Evolutionary conservation across 2,888 invertebrate genomes (phyloP).

Genomic region (Hartigia nigra): DNA sequence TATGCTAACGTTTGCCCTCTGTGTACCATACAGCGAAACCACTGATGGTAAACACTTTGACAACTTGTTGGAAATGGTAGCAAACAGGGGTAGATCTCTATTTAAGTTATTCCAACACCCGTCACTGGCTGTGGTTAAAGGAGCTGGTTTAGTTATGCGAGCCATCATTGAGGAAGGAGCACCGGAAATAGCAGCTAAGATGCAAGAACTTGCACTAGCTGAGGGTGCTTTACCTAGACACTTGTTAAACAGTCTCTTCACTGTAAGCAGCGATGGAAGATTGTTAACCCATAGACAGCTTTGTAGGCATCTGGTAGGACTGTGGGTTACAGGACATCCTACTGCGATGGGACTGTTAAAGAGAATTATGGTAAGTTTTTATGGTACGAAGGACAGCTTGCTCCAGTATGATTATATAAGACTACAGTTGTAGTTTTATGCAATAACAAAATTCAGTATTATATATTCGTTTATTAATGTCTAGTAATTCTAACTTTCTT

Average conservation of each 20-base stretch:
- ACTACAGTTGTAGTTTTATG: neutral
- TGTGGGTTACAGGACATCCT: constrained; percentile 96
- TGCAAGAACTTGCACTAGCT: constrained; percentile 95
- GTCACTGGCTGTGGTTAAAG: constrained; percentile 97
- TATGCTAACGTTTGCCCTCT: constrained; percentile 96
- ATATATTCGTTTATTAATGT: constrained; percentile 2
- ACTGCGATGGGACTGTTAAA: constrained; percentile 88
- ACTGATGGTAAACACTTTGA: constrained; percentile 98
- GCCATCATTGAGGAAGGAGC: constrained; percentile 98
- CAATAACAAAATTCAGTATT: constrained; percentile 10
- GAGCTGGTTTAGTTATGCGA: constrained; percentile 96
- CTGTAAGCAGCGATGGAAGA: constrained; percentile 81
- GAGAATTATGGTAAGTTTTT: constrained; percentile 80
- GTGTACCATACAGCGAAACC: constrained; percentile 99
- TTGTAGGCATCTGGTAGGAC: constrained; percentile 91
- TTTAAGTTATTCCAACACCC: constrained; percentile 96
- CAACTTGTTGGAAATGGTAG: constrained; percentile 91
- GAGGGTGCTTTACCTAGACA: constrained; percentile 97
- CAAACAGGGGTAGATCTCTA: constrained; percentile 88
- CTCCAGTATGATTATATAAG: neutral
- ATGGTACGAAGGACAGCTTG: neutral
- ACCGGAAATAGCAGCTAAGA: constrained; percentile 88
- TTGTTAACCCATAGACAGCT: constrained; percentile 90
- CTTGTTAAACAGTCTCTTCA: constrained; percentile 89
- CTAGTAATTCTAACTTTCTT: neutral